phyloP scores from a whole-genome alignment of 2,888 invertebrate species.

The Ashinkailepas kermadecensis region DNA sequence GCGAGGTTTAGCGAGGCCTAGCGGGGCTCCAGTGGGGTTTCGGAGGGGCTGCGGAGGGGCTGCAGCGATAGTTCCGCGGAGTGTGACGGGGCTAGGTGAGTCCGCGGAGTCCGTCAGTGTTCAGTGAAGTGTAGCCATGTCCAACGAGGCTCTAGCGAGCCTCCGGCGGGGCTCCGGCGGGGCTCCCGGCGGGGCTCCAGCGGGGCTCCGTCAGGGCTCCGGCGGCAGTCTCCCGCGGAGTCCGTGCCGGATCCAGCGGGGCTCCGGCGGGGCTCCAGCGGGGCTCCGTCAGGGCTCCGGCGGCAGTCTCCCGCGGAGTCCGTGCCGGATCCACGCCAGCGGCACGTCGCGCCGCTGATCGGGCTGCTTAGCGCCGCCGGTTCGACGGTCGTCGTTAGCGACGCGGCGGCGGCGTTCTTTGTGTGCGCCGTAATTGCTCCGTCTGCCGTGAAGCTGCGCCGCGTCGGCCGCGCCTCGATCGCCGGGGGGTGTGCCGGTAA shows the following conservation, averaged over 20 bases:
- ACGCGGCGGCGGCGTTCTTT: neutral
- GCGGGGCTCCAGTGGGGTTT: no score
- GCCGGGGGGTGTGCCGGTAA: constrained; percentile 16
- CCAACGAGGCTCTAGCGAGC: no score
- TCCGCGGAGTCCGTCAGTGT: no score
- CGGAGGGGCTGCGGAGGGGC: no score
- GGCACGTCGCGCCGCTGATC: neutral
- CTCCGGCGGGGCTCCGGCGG: no score
- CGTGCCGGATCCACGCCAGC: neutral
- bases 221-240: neutral
- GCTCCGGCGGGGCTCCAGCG: neutral
- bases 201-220: no score
- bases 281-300: neutral
- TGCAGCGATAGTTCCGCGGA: no score
- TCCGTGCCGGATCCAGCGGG: neutral
- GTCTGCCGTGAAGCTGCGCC: constrained; percentile 6
- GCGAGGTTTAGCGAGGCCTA: no score
- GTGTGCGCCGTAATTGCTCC: neutral
- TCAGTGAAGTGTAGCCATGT: no score
- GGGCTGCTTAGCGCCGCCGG: neutral
- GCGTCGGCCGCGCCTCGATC: neutral
- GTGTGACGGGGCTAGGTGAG: no score
- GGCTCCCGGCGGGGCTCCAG: no score
- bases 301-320: neutral
- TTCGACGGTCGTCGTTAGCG: neutral